Percentiles rank a stretch among this genome's conserved stretches.
These are phyloP conservation scores for Temnothorax nylanderi DNA, from an alignment of 1,140 invertebrate species.

Conservation along the genomic window DNA sequence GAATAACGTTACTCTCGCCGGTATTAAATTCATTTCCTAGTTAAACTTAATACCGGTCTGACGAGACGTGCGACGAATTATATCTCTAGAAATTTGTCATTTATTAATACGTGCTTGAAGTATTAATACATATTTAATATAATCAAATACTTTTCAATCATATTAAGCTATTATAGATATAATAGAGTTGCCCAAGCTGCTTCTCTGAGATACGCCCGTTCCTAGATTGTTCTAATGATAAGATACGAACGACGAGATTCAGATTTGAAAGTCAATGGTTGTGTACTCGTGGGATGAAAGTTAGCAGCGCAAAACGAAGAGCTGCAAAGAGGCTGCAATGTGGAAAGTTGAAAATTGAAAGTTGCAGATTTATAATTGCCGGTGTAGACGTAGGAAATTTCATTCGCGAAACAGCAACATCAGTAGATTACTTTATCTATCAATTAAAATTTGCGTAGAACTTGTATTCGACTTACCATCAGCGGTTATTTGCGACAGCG, in stretches of 20 bases:
- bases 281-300: constrained; percentile 11
- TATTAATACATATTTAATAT: background rate
- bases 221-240: constrained; percentile 1
- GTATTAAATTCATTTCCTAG: background rate
- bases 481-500: background rate
- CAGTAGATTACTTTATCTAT: background rate
- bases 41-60: background rate
- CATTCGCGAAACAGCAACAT: background rate
- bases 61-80: background rate
- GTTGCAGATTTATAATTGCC: constrained; percentile 14
- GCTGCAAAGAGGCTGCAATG: background rate
- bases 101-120: background rate
- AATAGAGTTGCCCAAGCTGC: background rate
- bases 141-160: background rate
- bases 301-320: background rate
- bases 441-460: background rate
- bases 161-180: background rate
- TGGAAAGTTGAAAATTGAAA: constrained; percentile 53
- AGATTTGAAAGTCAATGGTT: constrained; percentile 29
- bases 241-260: background rate
- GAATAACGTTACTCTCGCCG: background rate
- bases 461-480: background rate
- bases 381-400: background rate
- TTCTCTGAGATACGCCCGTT: background rate
- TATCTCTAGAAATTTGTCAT: background rate